Base-by-base conservation (phyloP, 2,113 vertebrate species). In the Petrocephalus zakoni region DNA sequence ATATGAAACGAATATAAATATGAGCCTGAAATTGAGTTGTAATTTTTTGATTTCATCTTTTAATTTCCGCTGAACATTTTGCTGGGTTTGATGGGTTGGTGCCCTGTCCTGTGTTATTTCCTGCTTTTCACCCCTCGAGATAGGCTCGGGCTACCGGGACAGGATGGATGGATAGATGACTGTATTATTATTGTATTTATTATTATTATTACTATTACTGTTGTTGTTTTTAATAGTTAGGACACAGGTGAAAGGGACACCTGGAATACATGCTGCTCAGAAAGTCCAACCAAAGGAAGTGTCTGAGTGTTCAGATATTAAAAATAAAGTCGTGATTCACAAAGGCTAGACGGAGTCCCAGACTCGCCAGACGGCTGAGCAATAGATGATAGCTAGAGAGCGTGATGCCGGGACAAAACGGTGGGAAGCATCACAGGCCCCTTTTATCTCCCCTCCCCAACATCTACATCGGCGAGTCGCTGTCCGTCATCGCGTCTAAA, bases 291-390 rank as follows among this genome's bases (percentile, higher is more conserved):
- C 72, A 78, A 78, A 78, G 37, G 15, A 42, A 78, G 72, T 15
- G 13, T 42, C 37, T 13, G 34, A 2, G 34, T 78, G 72, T 78
- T 42, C 29, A 42, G 72, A 42, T 19, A 78, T 78, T 42, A 78
- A 78, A 78, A 78, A 78, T 78, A 78, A 78, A 78, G 29, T 78
- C 13, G 34, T 78, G 72, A 75, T 75, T 72, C 64, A 72, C 64
- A 72, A 72, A 72, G 29, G 64, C 64, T 75, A 78, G 4, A 78
- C 34, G 17, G 72, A 2, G 29, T 13, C 68, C 34, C 72, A 42
- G 72, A 78, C 29, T 78, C 34, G 29, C 72, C 72, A 78, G 72
- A 37, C 72, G 72, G 72, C 72, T 78, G 72, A 78, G 72, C 15
- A 29, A 78, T 19, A 29, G 61, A 29, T 29, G 25, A 3, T 29